Evolutionary conservation across 2,888 invertebrate species (phyloP), one percentile per base, ranked within the genome.

Genomic region (Deilephila porcellus): DNA sequence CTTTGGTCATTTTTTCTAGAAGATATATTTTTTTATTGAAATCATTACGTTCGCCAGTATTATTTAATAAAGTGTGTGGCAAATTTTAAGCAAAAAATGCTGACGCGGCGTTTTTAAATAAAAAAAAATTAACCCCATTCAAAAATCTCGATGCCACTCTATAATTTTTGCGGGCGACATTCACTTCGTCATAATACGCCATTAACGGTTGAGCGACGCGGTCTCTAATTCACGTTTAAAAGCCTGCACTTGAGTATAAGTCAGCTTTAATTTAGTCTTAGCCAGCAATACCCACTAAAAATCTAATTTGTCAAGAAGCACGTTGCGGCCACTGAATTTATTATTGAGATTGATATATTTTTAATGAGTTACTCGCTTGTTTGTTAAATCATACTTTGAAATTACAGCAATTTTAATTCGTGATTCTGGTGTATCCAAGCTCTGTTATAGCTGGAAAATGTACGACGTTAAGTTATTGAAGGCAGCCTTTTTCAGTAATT

Each of bases 191-290:
- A 93, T 93, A 93, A 91, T 93, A 91, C 86, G 88, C 93, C 90
- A 93, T 93, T 94, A 94, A 88, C 85, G 90, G 84, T 86, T 92
- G 91, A 94, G 89, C 85, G 93, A 87, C 88, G 84, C 86, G 87
- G 90, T 89, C 90, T 91, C 90, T 94, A 94, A 94, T 93, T 93
- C 92, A 84, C 87, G 90, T 93, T 93, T 94, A 94, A 94, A 94
- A 94, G 94, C 94, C 88, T 94, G 94, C 94, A 94, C 94, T 94
- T 86, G 90, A 90, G 87, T 93, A 90, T 90, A 93, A 93, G 94
- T 94, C 94, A 86, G 86, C 88, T 85, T 86, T 93, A 94, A 94
- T 94, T 94, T 93, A 86, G 92, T 91, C 93, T 93, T 90, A 92
- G 88, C 91, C 88, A 89, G 91, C 86, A 91, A 92, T 90, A 91